These are phyloP conservation scores for Lasioglossum pauxillum DNA, from an alignment of 2,888 invertebrate species.

Conservation along the genomic window DNA sequence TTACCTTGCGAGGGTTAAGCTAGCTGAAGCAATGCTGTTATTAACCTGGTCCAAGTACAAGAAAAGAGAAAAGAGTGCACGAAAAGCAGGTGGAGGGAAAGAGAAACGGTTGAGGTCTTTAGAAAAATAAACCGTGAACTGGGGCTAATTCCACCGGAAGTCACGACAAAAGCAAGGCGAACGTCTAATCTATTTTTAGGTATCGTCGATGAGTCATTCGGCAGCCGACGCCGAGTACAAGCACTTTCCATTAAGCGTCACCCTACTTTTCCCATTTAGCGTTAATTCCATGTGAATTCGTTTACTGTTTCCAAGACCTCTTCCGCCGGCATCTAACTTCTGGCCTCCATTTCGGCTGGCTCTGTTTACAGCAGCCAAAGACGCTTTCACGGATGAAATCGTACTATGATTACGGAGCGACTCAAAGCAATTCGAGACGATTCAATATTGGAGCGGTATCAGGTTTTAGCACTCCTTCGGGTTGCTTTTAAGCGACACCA, in stretches of 20 bases:
- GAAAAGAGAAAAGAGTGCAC: neutral
- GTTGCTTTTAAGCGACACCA: neutral
- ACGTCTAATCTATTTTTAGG: constrained; percentile 48
- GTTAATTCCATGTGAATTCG: constrained; percentile 64
- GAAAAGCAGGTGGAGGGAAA: neutral
- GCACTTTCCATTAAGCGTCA: constrained; percentile 62
- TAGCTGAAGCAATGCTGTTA: neutral
- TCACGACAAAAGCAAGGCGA: constrained; percentile 7
- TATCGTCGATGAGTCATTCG: constrained; percentile 25
- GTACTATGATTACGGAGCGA: constrained; percentile 7
- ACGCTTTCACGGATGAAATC: constrained; percentile 37
- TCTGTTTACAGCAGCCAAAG: constrained; percentile 35
- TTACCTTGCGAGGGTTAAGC: neutral
- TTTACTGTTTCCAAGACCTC: constrained; percentile 43
- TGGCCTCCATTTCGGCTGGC: constrained; percentile 6
- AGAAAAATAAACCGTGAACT: neutral
- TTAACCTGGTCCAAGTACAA: neutral
- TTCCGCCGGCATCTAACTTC: neutral
- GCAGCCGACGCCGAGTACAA: constrained; percentile 43
- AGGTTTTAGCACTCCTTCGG: constrained; percentile 10
- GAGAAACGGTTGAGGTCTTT: neutral
- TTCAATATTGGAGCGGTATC: constrained; percentile 7
- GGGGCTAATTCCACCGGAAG: constrained; percentile 10
- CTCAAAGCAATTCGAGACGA: constrained; percentile 36
- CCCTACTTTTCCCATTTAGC: constrained; percentile 33